phyloP scores from a whole-genome alignment of 2,113 vertebrate species.

The Erythrocebus patas region DNA sequence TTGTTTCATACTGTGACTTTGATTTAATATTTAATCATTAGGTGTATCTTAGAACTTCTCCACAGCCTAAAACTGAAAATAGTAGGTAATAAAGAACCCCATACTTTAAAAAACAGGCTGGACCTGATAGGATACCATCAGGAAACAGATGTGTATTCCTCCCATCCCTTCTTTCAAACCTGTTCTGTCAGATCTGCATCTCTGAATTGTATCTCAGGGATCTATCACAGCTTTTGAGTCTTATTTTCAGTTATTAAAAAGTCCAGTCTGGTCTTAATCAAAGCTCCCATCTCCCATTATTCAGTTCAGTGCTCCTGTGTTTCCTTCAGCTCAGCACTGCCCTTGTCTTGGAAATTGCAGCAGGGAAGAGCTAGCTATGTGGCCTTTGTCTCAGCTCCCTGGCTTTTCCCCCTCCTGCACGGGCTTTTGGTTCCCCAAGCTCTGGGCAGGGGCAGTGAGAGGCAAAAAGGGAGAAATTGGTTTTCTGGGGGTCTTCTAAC shows the following conservation, averaged over 20 bases:
- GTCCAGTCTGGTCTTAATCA: background rate
- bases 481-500: background rate
- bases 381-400: background rate
- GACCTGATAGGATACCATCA: background rate
- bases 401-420: fast-evolving
- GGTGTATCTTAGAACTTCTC: background rate
- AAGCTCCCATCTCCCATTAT: background rate
- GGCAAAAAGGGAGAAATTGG: background rate
- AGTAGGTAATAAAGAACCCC: background rate
- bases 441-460: background rate
- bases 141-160: background rate
- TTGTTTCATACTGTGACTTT: background rate
- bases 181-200: background rate
- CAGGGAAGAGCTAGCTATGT: too few relatives aligned
- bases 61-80: background rate
- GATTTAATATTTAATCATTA: background rate
- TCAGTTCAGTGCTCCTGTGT: background rate
- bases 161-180: background rate
- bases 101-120: background rate
- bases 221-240: background rate
- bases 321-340: background rate
- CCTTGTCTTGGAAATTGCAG: background rate
- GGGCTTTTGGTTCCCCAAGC: background rate
- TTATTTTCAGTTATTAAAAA: conserved; percentile 8
- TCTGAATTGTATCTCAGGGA: background rate